phyloP scores from a whole-genome alignment of 2,888 invertebrate genomes.

The Xylophagus ater region DNA sequence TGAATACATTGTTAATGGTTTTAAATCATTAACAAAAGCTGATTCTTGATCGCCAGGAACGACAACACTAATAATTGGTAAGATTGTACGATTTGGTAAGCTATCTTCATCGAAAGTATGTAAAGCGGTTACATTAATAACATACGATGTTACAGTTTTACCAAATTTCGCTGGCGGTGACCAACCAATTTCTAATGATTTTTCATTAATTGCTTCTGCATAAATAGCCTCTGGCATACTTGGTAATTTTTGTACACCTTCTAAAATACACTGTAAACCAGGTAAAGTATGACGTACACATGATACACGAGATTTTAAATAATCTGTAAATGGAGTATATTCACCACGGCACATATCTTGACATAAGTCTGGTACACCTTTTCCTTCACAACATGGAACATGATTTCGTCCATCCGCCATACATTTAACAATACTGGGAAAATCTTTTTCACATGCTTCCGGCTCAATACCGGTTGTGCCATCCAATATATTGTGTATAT shows the following conservation, averaged over 20 bases:
- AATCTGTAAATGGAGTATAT: constrained; percentile 73
- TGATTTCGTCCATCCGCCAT: constrained; percentile 77
- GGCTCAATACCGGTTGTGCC: constrained; percentile 70
- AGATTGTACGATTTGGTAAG: constrained; percentile 15
- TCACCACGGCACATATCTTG: constrained; percentile 78
- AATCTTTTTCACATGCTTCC: constrained; percentile 68
- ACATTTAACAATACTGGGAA: constrained; percentile 66
- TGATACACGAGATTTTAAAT: constrained; percentile 72
- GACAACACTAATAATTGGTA: constrained; percentile 38
- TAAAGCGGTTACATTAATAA: constrained; percentile 60
- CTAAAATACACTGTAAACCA: constrained; percentile 71
- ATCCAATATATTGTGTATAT: constrained; percentile 62
- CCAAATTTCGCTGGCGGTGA: constrained; percentile 50
- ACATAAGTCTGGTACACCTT: constrained; percentile 72
- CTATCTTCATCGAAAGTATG: constrained; percentile 51
- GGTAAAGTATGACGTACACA: constrained; percentile 73
- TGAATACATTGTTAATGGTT: constrained; percentile 75
- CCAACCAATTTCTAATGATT: constrained; percentile 63
- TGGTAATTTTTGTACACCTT: constrained; percentile 59
- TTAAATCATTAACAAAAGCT: constrained; percentile 50
- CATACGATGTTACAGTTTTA: constrained; percentile 53
- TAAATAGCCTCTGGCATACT: constrained; percentile 61
- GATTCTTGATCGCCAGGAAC: constrained; percentile 50
- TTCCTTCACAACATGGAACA: constrained; percentile 72
- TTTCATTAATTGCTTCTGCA: constrained; percentile 61